Evolutionary conservation across 2,797 vertebrate genomes (phyloP).

Genomic region (Steatocranus sp.): DNA sequence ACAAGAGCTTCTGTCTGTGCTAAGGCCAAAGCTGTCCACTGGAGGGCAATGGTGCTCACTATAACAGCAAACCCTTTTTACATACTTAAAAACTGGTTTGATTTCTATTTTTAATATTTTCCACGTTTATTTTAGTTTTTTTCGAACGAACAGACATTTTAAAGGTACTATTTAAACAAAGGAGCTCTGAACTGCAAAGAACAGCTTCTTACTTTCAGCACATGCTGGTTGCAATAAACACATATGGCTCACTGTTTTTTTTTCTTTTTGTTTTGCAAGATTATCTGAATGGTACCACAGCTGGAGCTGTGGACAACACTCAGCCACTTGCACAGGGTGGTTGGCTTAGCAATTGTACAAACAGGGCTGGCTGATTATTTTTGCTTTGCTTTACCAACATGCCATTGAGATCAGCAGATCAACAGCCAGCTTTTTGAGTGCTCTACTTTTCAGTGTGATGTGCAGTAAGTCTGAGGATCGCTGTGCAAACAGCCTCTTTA

Average conservation of each 20-base stretch:
- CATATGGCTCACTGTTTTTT: not conserved
- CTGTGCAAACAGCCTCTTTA: slow-evolving; percentile 79
- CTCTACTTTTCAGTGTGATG: slow-evolving; percentile 59
- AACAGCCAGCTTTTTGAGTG: slow-evolving; percentile 61
- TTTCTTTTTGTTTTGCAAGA: slow-evolving; percentile 7
- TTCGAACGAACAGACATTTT: not conserved
- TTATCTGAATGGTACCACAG: slow-evolving; percentile 30
- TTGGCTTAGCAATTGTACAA: slow-evolving; percentile 59
- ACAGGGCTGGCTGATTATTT: slow-evolving; percentile 61
- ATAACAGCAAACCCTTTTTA: not conserved
- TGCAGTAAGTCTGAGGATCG: slow-evolving; percentile 74
- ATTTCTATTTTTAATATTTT: not conserved
- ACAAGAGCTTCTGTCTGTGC: not conserved
- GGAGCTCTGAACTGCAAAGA: not conserved
- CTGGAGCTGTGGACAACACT: slow-evolving; percentile 30
- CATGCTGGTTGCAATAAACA: not conserved
- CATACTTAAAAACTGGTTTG: not conserved
- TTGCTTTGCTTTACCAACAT: slow-evolving; percentile 63
- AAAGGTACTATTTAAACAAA: not conserved
- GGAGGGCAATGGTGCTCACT: slow-evolving; percentile 48
- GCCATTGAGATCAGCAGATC: slow-evolving; percentile 68
- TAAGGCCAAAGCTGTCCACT: slow-evolving; percentile 5
- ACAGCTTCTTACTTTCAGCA: rapidly evolving
- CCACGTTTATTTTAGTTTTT: not conserved
- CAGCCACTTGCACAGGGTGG: slow-evolving; percentile 37